These are phyloP conservation scores for Philotrypesis tridentata DNA, from an alignment of 1,140 invertebrate species.

Conservation along the genomic window DNA sequence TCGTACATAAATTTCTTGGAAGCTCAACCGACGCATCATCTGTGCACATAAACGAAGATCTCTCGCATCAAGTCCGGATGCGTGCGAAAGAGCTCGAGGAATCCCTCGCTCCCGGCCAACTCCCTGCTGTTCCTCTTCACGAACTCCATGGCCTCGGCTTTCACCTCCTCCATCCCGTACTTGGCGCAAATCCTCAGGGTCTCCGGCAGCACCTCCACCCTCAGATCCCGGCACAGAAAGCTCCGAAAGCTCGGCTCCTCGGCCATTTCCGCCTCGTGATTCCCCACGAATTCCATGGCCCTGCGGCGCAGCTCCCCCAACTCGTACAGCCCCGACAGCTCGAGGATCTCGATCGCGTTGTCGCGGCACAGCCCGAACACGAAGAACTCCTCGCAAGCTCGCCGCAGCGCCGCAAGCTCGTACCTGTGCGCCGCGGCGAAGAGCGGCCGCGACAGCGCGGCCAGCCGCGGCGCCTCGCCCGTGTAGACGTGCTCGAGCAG, in stretches of 20 bases:
- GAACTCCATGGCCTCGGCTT: neutral
- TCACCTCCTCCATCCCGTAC: conserved; percentile 15
- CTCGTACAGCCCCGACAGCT: neutral
- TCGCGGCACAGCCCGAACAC: neutral
- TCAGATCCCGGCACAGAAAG: neutral
- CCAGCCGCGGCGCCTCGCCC: neutral
- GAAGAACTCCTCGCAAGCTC: conserved; percentile 1
- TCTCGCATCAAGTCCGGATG: conserved; percentile 6
- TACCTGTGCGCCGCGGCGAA: conserved; percentile 29
- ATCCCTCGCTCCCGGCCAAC: neutral
- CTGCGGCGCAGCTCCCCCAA: neutral
- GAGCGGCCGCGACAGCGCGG: neutral
- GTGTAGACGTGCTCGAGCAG: conserved; percentile 28
- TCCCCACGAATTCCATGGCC: neutral
- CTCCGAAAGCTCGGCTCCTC: neutral
- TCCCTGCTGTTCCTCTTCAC: neutral
- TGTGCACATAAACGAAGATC: neutral
- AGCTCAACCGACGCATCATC: too few species aligned
- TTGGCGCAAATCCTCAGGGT: neutral
- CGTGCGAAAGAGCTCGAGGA: neutral
- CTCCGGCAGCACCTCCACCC: conserved; percentile 28
- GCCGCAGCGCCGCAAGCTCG: neutral
- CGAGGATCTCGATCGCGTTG: neutral
- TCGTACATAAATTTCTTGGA: too few species aligned
- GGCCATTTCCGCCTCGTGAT: neutral